Percentiles rank a stretch among this genome's conserved stretches.
Evolutionary conservation across 2,113 vertebrate species (phyloP).

Genomic region (Struthio camelus): DNA sequence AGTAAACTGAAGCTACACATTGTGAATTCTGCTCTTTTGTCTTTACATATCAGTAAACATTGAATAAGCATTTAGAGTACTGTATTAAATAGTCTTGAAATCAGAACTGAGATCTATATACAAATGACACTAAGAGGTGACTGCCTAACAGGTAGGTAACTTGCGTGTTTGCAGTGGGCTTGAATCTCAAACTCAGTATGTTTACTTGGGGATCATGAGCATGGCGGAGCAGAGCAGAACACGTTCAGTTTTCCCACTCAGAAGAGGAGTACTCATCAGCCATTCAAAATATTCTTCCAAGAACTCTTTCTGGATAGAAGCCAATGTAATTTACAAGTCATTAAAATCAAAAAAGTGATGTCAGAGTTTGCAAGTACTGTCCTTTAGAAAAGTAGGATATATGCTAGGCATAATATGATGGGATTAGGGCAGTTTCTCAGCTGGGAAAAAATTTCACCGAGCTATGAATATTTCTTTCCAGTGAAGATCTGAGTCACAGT

Average conservation of each 20-base stretch:
- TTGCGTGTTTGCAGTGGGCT: neutral
- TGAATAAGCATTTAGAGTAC: slow-evolving; percentile 2
- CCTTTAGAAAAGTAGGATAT: neutral
- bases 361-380: neutral
- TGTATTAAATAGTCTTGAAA: neutral
- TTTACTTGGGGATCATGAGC: neutral
- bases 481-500: neutral
- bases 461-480: neutral
- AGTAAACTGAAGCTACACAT: neutral
- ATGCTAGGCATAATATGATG: neutral
- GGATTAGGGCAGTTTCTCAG: neutral
- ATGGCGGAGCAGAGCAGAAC: neutral
- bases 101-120: neutral
- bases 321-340: neutral
- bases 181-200: neutral
- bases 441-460: neutral
- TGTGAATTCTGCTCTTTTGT: neutral
- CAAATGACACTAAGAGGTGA: neutral
- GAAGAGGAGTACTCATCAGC: neutral
- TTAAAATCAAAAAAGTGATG: neutral
- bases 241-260: neutral
- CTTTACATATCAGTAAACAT: neutral
- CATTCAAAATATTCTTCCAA: neutral
- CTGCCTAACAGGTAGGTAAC: neutral
- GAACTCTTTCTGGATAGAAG: neutral